Base-by-base conservation (phyloP, 2,888 invertebrate genomes). In the Flexamia atlantica region DNA sequence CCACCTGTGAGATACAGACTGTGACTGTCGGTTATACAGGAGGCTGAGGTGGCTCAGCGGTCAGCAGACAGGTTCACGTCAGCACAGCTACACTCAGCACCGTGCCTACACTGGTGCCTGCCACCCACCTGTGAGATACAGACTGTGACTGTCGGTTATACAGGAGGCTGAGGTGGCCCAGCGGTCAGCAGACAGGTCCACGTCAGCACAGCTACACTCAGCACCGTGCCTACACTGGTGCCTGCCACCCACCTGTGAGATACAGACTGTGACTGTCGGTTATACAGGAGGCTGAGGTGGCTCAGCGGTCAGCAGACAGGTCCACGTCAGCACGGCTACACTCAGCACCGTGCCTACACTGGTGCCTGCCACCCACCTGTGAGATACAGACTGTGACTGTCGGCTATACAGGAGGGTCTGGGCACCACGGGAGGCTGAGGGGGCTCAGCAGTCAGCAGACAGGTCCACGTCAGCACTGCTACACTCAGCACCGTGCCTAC, bases 241-340 rank as follows among this genome's bases (percentile, higher is more conserved):
- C 93, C 90, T 0, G 95, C 95, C 84, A 95, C 87, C 25, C 92
- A 91, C 88, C 95, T 95, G 81, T 57, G 40, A 40, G 7, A 40
- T 12, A 40, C 40, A 40, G 7, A 40, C 40, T 40, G 40, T 40
- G 40, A 12, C 12, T 40, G 12, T 5, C 40, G 12, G n/a, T n/a
- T 40, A 12, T 9, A 5, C 7, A 40, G 89, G 90, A 3, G 90
- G 91, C 89, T 0, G 86, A 84, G 30, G 83, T 81, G 85, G 81
- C 46, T 89, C 88, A 86, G 92, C 92, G 53, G 89, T 90, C 20
- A 93, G 88, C 79, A 96, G 93, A 85, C 95, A 94, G 87, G 92
- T 92, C 93, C 94, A 94, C 0, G 94, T 92, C 57, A 94, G 90
- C 0, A 93, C 85, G 1, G 95, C 94, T 30, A 95, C 95, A 0